Evolutionary conservation across 2,797 vertebrate genomes (phyloP).

Genomic region (Gouania willdenowi): DNA sequence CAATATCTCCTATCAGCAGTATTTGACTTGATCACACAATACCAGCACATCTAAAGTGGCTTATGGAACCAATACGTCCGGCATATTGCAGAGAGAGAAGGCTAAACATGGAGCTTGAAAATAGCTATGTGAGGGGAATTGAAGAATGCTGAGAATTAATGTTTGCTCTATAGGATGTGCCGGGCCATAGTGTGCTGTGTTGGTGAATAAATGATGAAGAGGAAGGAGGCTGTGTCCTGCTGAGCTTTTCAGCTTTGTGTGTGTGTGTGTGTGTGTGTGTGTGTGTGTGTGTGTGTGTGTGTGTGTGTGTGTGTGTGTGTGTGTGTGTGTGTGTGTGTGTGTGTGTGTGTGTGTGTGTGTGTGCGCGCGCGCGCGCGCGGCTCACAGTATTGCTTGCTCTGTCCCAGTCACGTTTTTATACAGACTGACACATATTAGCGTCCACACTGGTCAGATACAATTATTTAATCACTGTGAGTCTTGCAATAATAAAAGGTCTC

Average conservation of each 20-base stretch:
- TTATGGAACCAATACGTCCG: conserved; percentile 47
- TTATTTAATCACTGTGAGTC: background rate
- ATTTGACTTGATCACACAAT: conserved; percentile 48
- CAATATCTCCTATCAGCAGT: conserved; percentile 55
- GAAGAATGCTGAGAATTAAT: conserved; percentile 73
- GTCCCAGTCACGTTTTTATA: conserved; percentile 27
- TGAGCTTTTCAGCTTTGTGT: conserved; percentile 68
- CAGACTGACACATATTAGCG: conserved; percentile 25
- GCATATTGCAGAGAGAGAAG: conserved; percentile 23
- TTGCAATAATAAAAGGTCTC: no score
- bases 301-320: background rate
- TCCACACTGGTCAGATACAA: conserved; percentile 17
- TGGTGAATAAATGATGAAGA: conserved; percentile 82
- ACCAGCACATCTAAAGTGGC: conserved; percentile 27
- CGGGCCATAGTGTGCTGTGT: conserved; percentile 66
- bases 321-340: conserved; percentile 3
- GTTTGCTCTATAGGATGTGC: conserved; percentile 68
- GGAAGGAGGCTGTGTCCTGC: conserved; percentile 65
- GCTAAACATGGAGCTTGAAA: conserved; percentile 43
- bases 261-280: conserved; percentile 20
- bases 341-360: conserved; percentile 26
- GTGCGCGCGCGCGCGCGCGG: conserved; percentile 13
- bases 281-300: conserved; percentile 18
- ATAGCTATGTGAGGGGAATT: conserved; percentile 73
- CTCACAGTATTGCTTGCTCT: conserved; percentile 33